Conservation (phyloP, 2,888 invertebrate genomes). For the Phortica magna region DNA sequence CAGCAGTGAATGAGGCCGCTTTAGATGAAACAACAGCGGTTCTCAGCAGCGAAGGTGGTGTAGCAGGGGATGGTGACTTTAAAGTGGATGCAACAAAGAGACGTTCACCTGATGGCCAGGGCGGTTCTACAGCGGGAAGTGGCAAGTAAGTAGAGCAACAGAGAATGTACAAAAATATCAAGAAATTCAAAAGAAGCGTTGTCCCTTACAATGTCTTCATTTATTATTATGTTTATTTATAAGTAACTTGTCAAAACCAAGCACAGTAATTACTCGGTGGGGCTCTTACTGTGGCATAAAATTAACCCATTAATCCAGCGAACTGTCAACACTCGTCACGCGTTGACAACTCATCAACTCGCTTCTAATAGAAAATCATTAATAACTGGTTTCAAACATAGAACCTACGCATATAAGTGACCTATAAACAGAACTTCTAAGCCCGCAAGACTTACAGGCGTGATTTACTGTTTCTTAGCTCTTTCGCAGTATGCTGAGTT, state of each 20-base stretch:
- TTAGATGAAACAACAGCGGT: slow-evolving; percentile 34
- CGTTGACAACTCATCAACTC: slow-evolving; percentile 13
- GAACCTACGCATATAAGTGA: slow-evolving; percentile 9
- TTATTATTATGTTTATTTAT: neutral
- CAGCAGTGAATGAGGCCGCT: slow-evolving; percentile 26
- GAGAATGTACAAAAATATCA: neutral
- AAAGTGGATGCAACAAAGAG: slow-evolving; percentile 69
- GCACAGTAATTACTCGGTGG: neutral
- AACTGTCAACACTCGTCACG: neutral
- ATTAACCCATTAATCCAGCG: slow-evolving; percentile 7
- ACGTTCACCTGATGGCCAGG: slow-evolving; percentile 73
- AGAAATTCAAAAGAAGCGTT: no score
- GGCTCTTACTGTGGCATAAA: slow-evolving; percentile 19
- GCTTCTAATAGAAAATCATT: slow-evolving; percentile 21
- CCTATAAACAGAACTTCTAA: slow-evolving; percentile 8
- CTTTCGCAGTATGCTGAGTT: neutral
- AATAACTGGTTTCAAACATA: neutral
- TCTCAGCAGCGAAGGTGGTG: slow-evolving; percentile 29
- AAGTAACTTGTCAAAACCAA: neutral
- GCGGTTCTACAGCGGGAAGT: slow-evolving; percentile 70
- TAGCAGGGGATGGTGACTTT: slow-evolving; percentile 55
- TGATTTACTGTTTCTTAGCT: neutral
- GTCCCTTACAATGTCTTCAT: no score
- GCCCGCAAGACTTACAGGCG: neutral
- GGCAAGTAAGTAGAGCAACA: slow-evolving; percentile 58